Evolutionary conservation across 1,140 invertebrate genomes (phyloP).

Genomic region (Bombus turneri): DNA sequence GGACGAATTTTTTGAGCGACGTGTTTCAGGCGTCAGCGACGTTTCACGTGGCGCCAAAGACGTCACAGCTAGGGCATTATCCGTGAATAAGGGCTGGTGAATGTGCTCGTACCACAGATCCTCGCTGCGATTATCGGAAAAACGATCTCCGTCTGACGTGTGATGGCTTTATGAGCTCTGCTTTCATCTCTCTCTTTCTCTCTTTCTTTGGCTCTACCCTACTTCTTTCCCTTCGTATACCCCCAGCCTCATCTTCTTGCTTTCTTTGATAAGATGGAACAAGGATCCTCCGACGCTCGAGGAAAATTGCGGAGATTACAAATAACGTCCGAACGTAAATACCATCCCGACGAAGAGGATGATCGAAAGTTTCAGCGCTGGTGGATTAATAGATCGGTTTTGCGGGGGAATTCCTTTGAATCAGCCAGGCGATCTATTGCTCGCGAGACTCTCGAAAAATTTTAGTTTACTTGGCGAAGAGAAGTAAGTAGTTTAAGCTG

Average conservation of each 20-base stretch:
- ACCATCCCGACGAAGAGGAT: slow-evolving; percentile 24
- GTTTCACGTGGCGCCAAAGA: slow-evolving; percentile 17
- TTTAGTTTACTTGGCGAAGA: background rate
- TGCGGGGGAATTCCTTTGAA: background rate
- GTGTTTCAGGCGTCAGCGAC: background rate
- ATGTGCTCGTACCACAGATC: slow-evolving; percentile 38
- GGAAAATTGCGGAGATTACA: slow-evolving; percentile 52
- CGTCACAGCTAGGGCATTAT: slow-evolving; percentile 45
- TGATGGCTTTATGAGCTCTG: slow-evolving; percentile 58
- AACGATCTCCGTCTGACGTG: slow-evolving; percentile 56
- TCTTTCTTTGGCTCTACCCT: background rate
- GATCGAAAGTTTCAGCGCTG: slow-evolving; percentile 17
- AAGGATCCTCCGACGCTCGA: slow-evolving; percentile 33
- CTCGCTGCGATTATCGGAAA: slow-evolving; percentile 58
- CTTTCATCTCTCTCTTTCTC: background rate
- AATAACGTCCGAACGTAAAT: slow-evolving; percentile 45
- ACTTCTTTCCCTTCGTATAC: background rate
- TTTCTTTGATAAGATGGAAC: slow-evolving; percentile 24
- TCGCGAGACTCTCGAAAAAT: background rate
- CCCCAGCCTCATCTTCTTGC: background rate
- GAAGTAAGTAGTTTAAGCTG: background rate
- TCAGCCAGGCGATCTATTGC: background rate
- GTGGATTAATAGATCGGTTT: slow-evolving; percentile 37
- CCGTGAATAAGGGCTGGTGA: slow-evolving; percentile 38
- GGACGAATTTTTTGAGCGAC: slow-evolving; percentile 32